Conservation (phyloP, 2,888 invertebrate genomes). For the Hirtodrosophila alboralis region DNA sequence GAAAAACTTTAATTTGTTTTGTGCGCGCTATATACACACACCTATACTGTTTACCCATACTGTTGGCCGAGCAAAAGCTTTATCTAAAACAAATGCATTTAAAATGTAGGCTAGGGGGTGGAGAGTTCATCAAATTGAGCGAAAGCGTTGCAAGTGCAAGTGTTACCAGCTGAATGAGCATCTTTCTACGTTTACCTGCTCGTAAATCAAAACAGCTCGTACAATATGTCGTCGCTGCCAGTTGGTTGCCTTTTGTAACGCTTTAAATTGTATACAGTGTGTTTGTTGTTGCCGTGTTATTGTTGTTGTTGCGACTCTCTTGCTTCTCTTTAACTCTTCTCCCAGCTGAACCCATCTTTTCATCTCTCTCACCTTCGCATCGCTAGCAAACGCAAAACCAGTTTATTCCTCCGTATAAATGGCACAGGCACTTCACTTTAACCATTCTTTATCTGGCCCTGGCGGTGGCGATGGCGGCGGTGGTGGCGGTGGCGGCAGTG, state of each 20-base stretch:
- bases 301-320: constrained; percentile 26
- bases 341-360: constrained; percentile 15
- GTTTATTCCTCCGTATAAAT: constrained; percentile 52
- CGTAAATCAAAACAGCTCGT: constrained; percentile 60
- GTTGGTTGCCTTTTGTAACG: constrained; percentile 68
- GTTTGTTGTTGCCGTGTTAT: constrained; percentile 39
- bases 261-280: constrained; percentile 55
- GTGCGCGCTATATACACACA: constrained; percentile 20
- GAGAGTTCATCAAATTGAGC: constrained; percentile 29
- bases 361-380: constrained; percentile 27
- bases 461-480: constrained; percentile 15
- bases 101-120: constrained; percentile 7
- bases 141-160: constrained; percentile 62
- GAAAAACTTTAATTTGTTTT: constrained; percentile 60
- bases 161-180: constrained; percentile 38
- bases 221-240: constrained; percentile 57
- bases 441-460: constrained; percentile 65
- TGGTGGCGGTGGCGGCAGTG: constrained; percentile 4
- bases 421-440: constrained; percentile 62
- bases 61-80: constrained; percentile 22
- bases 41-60: constrained; percentile 22
- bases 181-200: constrained; percentile 32
- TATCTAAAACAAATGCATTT: constrained; percentile 30
- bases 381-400: constrained; percentile 38
- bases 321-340: neutral